Percentiles rank a stretch among this genome's conserved stretches.
Conservation (phyloP, 2,113 vertebrate species). For the Halcyon senegalensis region DNA sequence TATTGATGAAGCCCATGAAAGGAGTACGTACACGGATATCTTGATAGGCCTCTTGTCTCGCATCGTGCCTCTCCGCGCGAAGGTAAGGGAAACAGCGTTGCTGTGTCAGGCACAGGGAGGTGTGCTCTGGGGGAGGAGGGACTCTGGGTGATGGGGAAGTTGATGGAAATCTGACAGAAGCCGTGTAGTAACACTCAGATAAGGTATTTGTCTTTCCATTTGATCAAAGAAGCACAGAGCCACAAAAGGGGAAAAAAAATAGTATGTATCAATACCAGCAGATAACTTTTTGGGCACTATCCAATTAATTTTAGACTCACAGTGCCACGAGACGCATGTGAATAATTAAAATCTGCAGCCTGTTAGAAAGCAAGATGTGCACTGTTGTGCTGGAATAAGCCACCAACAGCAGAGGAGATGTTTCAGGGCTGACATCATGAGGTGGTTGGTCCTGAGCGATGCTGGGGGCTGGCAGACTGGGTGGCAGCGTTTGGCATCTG, state of each 20-base stretch:
- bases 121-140: background rate
- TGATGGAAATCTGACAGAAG: background rate
- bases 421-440: rapidly evolving
- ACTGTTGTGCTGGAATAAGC: background rate
- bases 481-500: background rate
- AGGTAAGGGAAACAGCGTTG: constrained; percentile 70
- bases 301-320: background rate
- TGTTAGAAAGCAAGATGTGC: background rate
- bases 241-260: background rate
- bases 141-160: background rate
- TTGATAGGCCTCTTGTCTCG: constrained; percentile 93
- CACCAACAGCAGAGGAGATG: background rate
- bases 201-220: rapidly evolving
- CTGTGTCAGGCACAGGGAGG: rapidly evolving
- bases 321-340: background rate
- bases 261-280: background rate
- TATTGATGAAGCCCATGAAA: constrained; percentile 94
- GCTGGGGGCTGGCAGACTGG: background rate
- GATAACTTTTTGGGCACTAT: background rate
- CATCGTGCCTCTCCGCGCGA: constrained; percentile 88
- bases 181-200: rapidly evolving
- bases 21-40: constrained; percentile 96
- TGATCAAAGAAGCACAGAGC: background rate
- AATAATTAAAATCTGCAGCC: background rate
- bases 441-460: background rate